phyloP scores from a whole-genome alignment of 2,797 vertebrate species.

The Pampus argenteus region DNA sequence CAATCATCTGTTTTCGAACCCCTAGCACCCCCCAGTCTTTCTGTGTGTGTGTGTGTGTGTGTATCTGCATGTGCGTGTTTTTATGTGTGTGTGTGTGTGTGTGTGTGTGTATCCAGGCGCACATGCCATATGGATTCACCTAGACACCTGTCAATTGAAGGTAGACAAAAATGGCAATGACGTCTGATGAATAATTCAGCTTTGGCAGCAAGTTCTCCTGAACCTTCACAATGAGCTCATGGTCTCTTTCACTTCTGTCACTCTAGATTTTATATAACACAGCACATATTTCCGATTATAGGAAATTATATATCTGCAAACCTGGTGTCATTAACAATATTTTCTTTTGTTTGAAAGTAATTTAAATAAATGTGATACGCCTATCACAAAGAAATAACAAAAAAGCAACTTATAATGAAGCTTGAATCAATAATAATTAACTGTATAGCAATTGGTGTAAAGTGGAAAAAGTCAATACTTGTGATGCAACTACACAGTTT shows the following conservation, averaged over 20 bases:
- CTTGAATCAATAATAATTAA: constrained; percentile 10
- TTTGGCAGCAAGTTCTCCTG: constrained; percentile 46
- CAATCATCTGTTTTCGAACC: constrained; percentile 66
- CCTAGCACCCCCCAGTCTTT: constrained; percentile 29
- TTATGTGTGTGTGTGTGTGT: constrained; percentile 17
- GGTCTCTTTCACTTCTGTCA: constrained; percentile 19
- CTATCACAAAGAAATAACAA: not conserved
- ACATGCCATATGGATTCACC: constrained; percentile 69
- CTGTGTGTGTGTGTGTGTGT: constrained; percentile 36
- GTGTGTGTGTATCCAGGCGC: constrained; percentile 23
- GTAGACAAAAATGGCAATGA: constrained; percentile 61
- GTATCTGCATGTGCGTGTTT: constrained; percentile 17
- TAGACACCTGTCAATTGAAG: constrained; percentile 74
- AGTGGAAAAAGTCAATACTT: not conserved
- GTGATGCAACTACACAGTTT: not conserved
- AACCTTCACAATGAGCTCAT: constrained; percentile 49
- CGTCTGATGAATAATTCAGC: constrained; percentile 78
- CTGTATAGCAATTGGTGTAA: not conserved
- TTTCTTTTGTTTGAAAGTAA: constrained; percentile 8
- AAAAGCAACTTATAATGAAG: too few species aligned
- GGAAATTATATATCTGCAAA: not conserved
- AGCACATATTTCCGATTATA: not conserved
- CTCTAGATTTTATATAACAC: constrained; percentile 4
- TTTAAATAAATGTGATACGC: not conserved
- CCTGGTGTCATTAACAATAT: not conserved